phyloP scores from a whole-genome alignment of 1,140 invertebrate species.

The Coenobita brevimanus region DNA sequence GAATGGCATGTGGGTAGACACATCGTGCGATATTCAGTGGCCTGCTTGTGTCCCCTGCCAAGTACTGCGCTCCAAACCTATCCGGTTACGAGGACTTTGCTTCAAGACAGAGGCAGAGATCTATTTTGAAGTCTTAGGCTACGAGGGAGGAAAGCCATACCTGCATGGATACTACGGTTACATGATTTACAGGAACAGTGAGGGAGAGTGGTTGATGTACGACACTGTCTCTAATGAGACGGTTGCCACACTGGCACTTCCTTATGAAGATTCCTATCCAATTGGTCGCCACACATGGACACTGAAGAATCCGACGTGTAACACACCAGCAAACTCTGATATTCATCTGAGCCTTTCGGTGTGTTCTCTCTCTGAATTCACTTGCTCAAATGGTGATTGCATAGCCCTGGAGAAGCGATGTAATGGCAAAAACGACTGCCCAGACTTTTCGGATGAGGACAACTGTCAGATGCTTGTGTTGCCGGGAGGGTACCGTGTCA shows the following conservation, averaged over 20 bases:
- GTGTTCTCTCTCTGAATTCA: slow-evolving; percentile 49
- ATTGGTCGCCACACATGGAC: slow-evolving; percentile 28
- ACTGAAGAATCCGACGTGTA: background rate
- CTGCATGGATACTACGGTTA: slow-evolving; percentile 57
- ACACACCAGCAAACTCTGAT: background rate
- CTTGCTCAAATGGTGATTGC: slow-evolving; percentile 65
- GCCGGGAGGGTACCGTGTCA: slow-evolving; percentile 33
- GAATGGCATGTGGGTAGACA: slow-evolving; percentile 52
- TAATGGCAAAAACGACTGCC: slow-evolving; percentile 58
- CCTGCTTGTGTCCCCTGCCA: slow-evolving; percentile 44
- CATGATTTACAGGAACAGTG: slow-evolving; percentile 15
- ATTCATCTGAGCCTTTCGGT: slow-evolving; percentile 49
- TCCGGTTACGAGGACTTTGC: slow-evolving; percentile 57
- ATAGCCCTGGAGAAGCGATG: slow-evolving; percentile 48
- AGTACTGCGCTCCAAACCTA: background rate
- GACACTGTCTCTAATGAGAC: slow-evolving; percentile 7
- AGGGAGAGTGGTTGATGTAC: slow-evolving; percentile 31
- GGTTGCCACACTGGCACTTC: background rate
- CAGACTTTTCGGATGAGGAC: slow-evolving; percentile 61
- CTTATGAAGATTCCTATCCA: slow-evolving; percentile 29
- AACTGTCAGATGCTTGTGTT: slow-evolving; percentile 40
- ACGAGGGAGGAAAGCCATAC: slow-evolving; percentile 47
- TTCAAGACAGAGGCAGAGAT: slow-evolving; percentile 20
- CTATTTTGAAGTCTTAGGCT: slow-evolving; percentile 43
- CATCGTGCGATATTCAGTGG: slow-evolving; percentile 40